Conservation (phyloP, 2,888 invertebrate species). For the Scotopteryx bipunctaria region DNA sequence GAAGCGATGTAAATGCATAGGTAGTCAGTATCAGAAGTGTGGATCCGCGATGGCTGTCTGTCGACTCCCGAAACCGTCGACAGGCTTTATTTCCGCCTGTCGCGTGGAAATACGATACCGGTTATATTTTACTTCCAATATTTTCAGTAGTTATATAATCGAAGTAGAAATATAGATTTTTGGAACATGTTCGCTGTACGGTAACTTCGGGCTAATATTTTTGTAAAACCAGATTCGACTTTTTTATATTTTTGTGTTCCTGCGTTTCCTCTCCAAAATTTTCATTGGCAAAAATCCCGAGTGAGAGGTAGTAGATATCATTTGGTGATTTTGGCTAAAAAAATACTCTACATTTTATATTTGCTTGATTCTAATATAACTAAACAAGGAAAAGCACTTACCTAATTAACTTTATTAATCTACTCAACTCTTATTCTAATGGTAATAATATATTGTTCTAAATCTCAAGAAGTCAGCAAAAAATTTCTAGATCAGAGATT, state of each 20-base stretch:
- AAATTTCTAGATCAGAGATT: background rate
- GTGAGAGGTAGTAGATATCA: too few relatives aligned
- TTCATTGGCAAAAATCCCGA: background rate
- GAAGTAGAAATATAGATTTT: constrained; percentile 64
- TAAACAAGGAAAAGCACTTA: too few relatives aligned
- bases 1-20: constrained; percentile 17
- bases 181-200: constrained; percentile 37
- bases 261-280: background rate
- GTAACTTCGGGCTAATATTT: background rate
- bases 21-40: constrained; percentile 11
- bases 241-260: constrained; percentile 31
- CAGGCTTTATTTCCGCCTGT: constrained; percentile 79
- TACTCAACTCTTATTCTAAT: background rate
- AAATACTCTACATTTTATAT: too few relatives aligned
- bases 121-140: constrained; percentile 71
- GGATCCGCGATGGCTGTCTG: constrained; percentile 20
- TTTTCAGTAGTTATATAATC: constrained; percentile 66
- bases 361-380: too few relatives aligned
- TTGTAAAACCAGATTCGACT: constrained; percentile 5
- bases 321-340: too few relatives aligned
- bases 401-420: too few relatives aligned
- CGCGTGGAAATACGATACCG: constrained; percentile 74
- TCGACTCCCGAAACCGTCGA: constrained; percentile 31
- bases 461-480: background rate
- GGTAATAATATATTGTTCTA: background rate